phyloP scores from a whole-genome alignment of 2,797 vertebrate species.

The Microctenopoma lineatum region DNA sequence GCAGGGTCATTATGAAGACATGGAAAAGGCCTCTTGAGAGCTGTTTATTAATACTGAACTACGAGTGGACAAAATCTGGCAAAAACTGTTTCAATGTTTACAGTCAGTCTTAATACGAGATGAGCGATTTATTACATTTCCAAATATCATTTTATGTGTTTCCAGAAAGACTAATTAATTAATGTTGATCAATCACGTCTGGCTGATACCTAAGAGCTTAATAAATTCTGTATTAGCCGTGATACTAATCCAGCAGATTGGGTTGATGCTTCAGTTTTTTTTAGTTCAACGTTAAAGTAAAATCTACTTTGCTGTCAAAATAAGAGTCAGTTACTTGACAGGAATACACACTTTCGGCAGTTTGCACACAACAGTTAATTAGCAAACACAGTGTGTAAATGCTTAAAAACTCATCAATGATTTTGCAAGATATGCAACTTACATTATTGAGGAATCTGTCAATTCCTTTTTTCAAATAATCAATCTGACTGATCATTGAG shows the following conservation, averaged over 20 bases:
- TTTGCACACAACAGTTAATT: not conserved
- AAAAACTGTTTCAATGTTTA: no score
- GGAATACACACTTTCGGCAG: no score
- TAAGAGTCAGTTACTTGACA: no score
- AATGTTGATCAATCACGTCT: not conserved
- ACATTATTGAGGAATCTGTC: conserved; percentile 7
- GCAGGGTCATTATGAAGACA: conserved; percentile 9
- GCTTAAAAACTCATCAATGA: conserved; percentile 4
- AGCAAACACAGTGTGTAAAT: not conserved
- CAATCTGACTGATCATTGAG: conserved; percentile 20
- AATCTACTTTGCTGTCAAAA: no score
- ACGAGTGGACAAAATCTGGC: not conserved
- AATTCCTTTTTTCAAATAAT: not conserved
- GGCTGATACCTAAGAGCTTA: not conserved
- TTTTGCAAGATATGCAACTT: conserved; percentile 1
- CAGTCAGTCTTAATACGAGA: no score
- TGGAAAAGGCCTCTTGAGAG: not conserved
- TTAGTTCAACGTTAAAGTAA: no score
- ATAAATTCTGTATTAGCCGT: not conserved
- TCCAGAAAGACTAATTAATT: no score
- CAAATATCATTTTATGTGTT: no score
- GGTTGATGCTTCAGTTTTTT: no score
- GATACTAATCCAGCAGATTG: not conserved
- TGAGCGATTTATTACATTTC: not conserved
- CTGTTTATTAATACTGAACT: not conserved